Conservation (phyloP, 1,140 invertebrate genomes). For the Dysdera silvatica region DNA sequence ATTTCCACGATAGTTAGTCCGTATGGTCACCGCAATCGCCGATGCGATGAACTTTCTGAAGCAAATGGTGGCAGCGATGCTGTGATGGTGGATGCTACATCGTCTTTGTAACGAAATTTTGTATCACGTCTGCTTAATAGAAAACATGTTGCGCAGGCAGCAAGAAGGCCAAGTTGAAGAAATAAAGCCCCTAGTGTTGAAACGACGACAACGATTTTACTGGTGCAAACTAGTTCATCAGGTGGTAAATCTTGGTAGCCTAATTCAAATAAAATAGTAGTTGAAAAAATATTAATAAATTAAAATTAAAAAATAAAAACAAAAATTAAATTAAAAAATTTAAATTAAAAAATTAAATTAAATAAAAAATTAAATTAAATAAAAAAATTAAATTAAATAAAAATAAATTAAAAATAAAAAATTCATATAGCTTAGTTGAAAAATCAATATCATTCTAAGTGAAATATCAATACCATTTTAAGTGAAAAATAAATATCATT, state of each 20-base stretch:
- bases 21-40: constrained; percentile 4
- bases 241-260: neutral
- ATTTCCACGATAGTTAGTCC: no score
- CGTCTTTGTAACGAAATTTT: neutral
- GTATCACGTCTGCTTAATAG: constrained; percentile 14
- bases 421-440: no score
- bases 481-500: no score
- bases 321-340: neutral
- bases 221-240: constrained; percentile 34
- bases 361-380: neutral
- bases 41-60: neutral
- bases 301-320: neutral
- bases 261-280: neutral
- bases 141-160: constrained; percentile 22
- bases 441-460: no score
- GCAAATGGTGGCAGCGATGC: constrained; percentile 14
- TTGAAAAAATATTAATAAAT: neutral
- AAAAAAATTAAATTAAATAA: neutral
- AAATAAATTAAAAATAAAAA: neutral
- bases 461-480: no score
- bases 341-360: neutral
- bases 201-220: constrained; percentile 32
- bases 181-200: constrained; percentile 32
- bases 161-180: constrained; percentile 32
- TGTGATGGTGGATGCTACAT: constrained; percentile 20